Evolutionary conservation across 2,888 invertebrate species (phyloP), one percentile per base, ranked within the genome.

Genomic region (Tupiocoris notatus): DNA sequence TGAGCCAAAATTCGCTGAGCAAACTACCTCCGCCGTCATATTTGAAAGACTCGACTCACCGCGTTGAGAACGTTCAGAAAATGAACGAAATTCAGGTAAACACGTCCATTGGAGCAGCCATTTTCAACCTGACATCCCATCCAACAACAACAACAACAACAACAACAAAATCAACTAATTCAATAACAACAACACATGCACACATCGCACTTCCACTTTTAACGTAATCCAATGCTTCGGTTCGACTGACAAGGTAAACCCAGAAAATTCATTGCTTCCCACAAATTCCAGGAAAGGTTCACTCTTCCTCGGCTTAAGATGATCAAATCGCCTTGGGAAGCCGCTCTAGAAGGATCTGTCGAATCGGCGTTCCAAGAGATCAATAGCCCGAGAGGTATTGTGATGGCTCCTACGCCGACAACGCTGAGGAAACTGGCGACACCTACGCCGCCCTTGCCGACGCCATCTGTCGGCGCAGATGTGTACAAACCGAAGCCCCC

Each of bases 241-340:
- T 7, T 54, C n/a, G n/a, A n/a, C n/a, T n/a, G n/a, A n/a, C n/a
- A n/a, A n/a, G n/a, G 9, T n/a, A 20, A 20, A 64, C 9, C 22
- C 17, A 21, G 9, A 9, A 56, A 16, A 16, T 57, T 67, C 12
- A 7, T 68, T n/a, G 2, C 21, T 56, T n/a, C 16, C n/a, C n/a
- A n/a, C n/a, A 12, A 24, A 2, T 71, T 63, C 20, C 83, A 89
- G 86, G 89, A 89, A 82, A 86, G 88, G 81, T 88, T 87, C 82
- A 83, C 84, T 21, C 85, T 86, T 78, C 88, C 89, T 1, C 86
- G 87, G 70, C 82, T 90, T 9, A 88, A 88, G 80, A 83, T 90
- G 74, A 84, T 90, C 0, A 88, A 89, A 82, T 88, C 89, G 0
- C 91, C 91, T 0, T 90, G 91, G 90, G 89, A 90, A 81, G 90